Conservation (phyloP, 2,113 vertebrate species). For the Hippopotamus amphibius region DNA sequence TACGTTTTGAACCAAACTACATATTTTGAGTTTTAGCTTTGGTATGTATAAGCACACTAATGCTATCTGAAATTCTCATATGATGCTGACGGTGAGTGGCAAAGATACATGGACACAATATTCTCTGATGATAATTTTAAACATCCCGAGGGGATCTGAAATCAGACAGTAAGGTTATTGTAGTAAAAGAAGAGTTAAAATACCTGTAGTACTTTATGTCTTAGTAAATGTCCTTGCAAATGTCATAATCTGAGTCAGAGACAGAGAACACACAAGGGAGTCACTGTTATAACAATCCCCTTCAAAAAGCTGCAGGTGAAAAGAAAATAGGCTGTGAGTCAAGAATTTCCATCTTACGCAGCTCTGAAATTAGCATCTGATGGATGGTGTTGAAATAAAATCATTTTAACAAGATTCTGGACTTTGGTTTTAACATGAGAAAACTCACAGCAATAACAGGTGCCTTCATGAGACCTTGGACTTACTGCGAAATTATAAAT, state of each 20-base stretch:
- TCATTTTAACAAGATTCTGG: constrained; percentile 36
- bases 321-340: constrained; percentile 42
- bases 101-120: neutral
- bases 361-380: constrained; percentile 48
- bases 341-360: constrained; percentile 66
- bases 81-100: neutral
- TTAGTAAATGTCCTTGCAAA: constrained; percentile 68
- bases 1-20: neutral
- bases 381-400: constrained; percentile 46
- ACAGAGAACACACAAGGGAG: constrained; percentile 70
- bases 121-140: neutral
- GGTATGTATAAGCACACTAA: neutral
- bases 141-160: constrained; percentile 20
- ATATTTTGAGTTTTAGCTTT: neutral
- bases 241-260: constrained; percentile 57
- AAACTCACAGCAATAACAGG: neutral
- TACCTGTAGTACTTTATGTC: constrained; percentile 54
- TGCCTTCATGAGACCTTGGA: neutral
- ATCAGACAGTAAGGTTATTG: constrained; percentile 5
- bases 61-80: neutral
- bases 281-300: constrained; percentile 31
- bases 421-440: neutral
- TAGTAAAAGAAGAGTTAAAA: constrained; percentile 53
- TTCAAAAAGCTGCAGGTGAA: constrained; percentile 32
- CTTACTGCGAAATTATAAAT: neutral